Conservation (phyloP, 2,113 vertebrate species). For the Meleagris gallopavo region DNA sequence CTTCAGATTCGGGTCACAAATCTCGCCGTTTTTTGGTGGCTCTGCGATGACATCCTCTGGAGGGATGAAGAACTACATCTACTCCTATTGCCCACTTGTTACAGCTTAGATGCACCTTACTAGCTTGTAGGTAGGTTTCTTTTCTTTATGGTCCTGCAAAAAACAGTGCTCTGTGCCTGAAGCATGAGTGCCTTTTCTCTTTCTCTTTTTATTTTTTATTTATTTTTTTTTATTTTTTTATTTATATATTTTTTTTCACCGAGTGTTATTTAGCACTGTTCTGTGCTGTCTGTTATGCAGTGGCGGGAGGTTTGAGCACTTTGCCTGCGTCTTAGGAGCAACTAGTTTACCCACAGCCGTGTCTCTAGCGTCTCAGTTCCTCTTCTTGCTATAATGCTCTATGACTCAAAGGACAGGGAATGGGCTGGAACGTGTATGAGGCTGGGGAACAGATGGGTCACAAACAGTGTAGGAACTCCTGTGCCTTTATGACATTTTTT, state of each 20-base stretch:
- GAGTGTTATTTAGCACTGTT: background rate
- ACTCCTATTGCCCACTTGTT: background rate
- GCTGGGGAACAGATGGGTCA: background rate
- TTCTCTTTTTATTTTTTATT: no score
- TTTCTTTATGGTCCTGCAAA: background rate
- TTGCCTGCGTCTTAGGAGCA: background rate
- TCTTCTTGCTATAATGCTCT: background rate
- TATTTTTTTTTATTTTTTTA: no score
- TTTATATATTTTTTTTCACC: background rate
- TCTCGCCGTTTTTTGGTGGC: conserved; percentile 21
- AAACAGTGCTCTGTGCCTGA: background rate
- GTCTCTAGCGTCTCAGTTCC: background rate
- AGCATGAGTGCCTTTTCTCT: background rate
- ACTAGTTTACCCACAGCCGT: background rate
- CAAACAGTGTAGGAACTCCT: background rate
- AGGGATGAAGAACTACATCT: conserved; percentile 26
- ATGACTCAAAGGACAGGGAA: background rate
- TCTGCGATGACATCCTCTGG: conserved; percentile 73
- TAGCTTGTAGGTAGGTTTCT: background rate
- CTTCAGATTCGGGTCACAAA: background rate
- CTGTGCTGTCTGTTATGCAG: background rate
- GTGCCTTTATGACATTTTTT: background rate
- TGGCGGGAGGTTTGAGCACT: no score
- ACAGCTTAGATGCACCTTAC: background rate
- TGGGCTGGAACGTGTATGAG: background rate